phyloP scores from a whole-genome alignment of 2,113 vertebrate genomes.

The Oxyura jamaicensis region DNA sequence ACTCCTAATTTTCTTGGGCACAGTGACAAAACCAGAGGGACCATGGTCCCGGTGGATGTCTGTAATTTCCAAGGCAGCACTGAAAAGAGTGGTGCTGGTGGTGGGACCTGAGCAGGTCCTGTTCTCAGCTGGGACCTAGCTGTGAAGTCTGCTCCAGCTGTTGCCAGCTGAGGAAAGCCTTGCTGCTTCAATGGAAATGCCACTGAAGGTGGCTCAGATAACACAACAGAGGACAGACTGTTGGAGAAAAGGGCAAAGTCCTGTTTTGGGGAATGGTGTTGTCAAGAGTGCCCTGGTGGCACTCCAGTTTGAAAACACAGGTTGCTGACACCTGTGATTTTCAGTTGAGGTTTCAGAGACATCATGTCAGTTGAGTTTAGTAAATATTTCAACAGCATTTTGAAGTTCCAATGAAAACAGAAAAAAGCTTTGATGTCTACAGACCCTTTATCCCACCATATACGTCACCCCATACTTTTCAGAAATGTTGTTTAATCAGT shows the following conservation, averaged over 20 bases:
- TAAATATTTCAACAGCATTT: conserved; percentile 28
- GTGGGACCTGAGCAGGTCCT: neutral
- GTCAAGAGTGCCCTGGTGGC: neutral
- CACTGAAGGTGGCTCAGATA: neutral
- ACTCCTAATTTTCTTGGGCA: neutral
- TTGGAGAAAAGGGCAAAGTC: neutral
- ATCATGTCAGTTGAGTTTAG: neutral
- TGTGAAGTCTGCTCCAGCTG: neutral
- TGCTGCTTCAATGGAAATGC: neutral
- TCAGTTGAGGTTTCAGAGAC: neutral
- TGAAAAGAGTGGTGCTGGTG: neutral
- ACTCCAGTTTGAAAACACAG: neutral
- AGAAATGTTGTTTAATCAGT: neutral
- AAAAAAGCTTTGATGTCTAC: conserved; percentile 28
- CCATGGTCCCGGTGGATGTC: accelerated
- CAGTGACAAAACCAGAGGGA: neutral
- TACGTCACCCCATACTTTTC: neutral
- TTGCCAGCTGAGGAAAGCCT: neutral
- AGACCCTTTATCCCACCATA: neutral
- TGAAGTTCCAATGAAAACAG: conserved; percentile 40
- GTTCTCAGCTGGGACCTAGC: neutral
- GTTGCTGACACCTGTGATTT: neutral
- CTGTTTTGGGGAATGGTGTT: accelerated
- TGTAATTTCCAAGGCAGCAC: accelerated
- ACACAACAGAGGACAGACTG: neutral